Base-by-base conservation (phyloP, 2,113 vertebrate genomes). In the Motacilla alba region DNA sequence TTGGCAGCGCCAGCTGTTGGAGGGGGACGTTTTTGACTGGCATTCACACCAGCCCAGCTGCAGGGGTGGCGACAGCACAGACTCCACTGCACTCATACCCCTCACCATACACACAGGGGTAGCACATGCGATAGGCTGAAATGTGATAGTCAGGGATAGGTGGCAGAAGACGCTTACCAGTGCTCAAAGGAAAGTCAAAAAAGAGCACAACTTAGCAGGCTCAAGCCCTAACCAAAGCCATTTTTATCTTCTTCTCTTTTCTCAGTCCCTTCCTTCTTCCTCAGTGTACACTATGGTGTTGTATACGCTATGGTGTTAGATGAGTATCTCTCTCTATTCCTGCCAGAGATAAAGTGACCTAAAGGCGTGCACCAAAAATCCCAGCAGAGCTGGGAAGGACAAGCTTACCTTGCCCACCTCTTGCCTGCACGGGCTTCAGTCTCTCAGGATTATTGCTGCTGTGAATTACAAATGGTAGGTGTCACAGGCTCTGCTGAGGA, bases 1-100 rank as follows among this genome's bases (percentile, higher is more conserved):
- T 97, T 22, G 66, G 95, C 95, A 95, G 87, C 92, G 96, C 97
- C 98, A 98, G 97, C 97, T 98, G 97, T 94, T 97, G 94, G 68
- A 70, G 37, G 44, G 95, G 87, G 78, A 73, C 87, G 91, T 94
- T 72, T 96, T 62, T 64, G 90, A 64, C 88, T 49, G 24, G 88
- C 94, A 86, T 93, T 95, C 91, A 92, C 88, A 47, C 3, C 30
- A 83, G 68, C 58, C 24, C 8, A 31, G 91, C 92, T 95, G 91
- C 94, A 87, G 86, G 83, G 83, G 70, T 97, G 92, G 89, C 11
- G 76, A 70, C 66, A 72, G 93, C 87, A 83, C 22, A 31, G 89
- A 49, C 59, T 76, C 67, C 37, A 13, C 78, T 60, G 79, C 64
- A 64, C 78, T 37, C 19, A 1, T 28, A 15, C 83, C 87, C 86